Evolutionary conservation across 2,888 invertebrate genomes (phyloP), one percentile per base, ranked within the genome.

Genomic region (Scaptomyza parva): DNA sequence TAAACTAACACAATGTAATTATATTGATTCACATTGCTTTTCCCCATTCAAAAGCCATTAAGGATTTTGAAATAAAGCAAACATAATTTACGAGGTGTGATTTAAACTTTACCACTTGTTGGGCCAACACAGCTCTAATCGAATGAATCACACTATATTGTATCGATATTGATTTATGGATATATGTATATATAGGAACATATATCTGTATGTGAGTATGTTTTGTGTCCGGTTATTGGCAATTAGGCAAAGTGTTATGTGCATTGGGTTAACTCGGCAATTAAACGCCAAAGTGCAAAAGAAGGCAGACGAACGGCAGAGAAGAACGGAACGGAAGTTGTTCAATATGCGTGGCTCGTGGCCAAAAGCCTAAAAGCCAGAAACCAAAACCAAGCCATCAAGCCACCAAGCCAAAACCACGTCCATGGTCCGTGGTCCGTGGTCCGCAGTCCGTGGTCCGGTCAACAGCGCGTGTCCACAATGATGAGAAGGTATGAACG

Each of bases 251-350:
- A 79, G 84, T 82, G 86, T 76, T 70, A 83, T 73, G 65, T 73
- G 84, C 86, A 86, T 77, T 86, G 63, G 76, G 75, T 60, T 75
- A 78, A 70, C 80, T 77, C 72, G 72, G 81, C 70, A 83, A 80
- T 80, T 84, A 84, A 70, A 51, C 73, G 59, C 57, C 57, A 55
- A 17, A 58, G 51, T 63, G 60, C 41, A 28, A 62, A 77, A n/a
- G n/a, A n/a, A n/a, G n/a, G n/a, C n/a, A n/a, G n/a, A n/a, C n/a
- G n/a, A n/a, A n/a, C n/a, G n/a, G n/a, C n/a, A n/a, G n/a, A n/a
- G n/a, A n/a, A n/a, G n/a, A n/a, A n/a, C n/a, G n/a, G n/a, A n/a
- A 62, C 67, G 85, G 87, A 84, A 78, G 84, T 80, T 69, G 76
- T 84, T 80, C 84, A 80, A 86, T 77, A 82, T 86, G 86, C 86